These are phyloP conservation scores for Drosophila quinaria DNA, from an alignment of 2,888 invertebrate genomes.

Conservation along the genomic window DNA sequence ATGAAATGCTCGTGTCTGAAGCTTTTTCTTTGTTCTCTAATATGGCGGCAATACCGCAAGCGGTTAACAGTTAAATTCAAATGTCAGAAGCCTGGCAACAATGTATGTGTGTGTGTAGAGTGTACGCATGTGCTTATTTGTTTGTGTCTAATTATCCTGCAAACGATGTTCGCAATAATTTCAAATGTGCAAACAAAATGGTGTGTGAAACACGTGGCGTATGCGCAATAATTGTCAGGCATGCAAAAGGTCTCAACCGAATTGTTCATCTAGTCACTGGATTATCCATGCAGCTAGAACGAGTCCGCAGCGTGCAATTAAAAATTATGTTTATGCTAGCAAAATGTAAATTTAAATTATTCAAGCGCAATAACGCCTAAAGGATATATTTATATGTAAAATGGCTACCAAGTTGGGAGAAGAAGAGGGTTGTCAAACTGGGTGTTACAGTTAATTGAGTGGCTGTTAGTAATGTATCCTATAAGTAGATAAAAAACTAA, in stretches of 20 bases:
- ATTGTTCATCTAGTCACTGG: constrained; percentile 41
- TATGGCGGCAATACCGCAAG: constrained; percentile 46
- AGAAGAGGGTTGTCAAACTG: constrained; percentile 1
- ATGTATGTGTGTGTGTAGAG: neutral
- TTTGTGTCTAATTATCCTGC: constrained; percentile 52
- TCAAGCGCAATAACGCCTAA: constrained; percentile 6
- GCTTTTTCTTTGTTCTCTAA: constrained; percentile 39
- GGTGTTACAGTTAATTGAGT: neutral
- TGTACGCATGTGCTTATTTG: constrained; percentile 20
- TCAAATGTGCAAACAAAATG: constrained; percentile 53
- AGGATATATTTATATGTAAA: constrained; percentile 3
- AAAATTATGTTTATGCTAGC: constrained; percentile 70
- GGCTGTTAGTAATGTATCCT: neutral
- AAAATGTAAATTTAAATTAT: constrained; percentile 60
- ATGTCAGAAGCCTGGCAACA: constrained; percentile 52
- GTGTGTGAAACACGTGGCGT: constrained; percentile 58
- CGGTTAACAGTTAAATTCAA: constrained; percentile 56
- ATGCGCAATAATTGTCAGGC: constrained; percentile 40
- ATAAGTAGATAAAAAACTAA: neutral
- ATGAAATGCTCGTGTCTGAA: constrained; percentile 49
- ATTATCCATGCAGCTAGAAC: constrained; percentile 46
- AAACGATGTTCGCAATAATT: constrained; percentile 50
- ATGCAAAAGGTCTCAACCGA: constrained; percentile 1
- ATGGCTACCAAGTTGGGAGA: neutral
- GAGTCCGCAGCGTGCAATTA: constrained; percentile 70